Percentiles rank a stretch among this genome's conserved stretches.
These are phyloP conservation scores for Bombus sylvicola DNA, from an alignment of 1,140 invertebrate species.

Conservation along the genomic window DNA sequence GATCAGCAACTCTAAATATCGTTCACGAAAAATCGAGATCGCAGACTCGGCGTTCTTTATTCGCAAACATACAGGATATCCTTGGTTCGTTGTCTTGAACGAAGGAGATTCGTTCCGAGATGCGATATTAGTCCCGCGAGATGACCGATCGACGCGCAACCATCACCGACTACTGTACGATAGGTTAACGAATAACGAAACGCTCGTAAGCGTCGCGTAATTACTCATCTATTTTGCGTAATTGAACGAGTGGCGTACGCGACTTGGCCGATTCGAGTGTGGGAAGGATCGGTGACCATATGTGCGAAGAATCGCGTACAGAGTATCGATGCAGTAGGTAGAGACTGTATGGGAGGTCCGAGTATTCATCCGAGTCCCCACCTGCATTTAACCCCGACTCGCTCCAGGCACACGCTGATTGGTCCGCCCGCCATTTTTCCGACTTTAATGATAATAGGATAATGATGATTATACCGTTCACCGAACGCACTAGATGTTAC, in stretches of 20 bases:
- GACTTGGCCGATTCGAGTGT: background rate
- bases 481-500: constrained; percentile 58
- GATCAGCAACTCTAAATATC: background rate
- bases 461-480: constrained; percentile 72
- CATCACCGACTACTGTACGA: constrained; percentile 4
- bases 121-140: background rate
- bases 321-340: constrained; percentile 58
- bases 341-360: constrained; percentile 66
- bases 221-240: constrained; percentile 62
- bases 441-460: constrained; percentile 73
- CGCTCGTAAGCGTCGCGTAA: constrained; percentile 46
- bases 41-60: background rate
- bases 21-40: background rate
- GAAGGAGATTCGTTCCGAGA: background rate
- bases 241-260: constrained; percentile 47
- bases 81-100: background rate
- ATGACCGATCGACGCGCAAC: too few relatives aligned
- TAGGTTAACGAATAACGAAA: constrained; percentile 55
- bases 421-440: constrained; percentile 71
- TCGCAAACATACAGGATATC: background rate
- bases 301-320: constrained; percentile 3
- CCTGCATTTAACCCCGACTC: constrained; percentile 67
- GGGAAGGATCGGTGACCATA: constrained; percentile 36
- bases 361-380: constrained; percentile 64
- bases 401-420: constrained; percentile 61